Evolutionary conservation across 2,888 invertebrate species (phyloP), one percentile per base, ranked within the genome.

Genomic region (Baronia brevicornis): DNA sequence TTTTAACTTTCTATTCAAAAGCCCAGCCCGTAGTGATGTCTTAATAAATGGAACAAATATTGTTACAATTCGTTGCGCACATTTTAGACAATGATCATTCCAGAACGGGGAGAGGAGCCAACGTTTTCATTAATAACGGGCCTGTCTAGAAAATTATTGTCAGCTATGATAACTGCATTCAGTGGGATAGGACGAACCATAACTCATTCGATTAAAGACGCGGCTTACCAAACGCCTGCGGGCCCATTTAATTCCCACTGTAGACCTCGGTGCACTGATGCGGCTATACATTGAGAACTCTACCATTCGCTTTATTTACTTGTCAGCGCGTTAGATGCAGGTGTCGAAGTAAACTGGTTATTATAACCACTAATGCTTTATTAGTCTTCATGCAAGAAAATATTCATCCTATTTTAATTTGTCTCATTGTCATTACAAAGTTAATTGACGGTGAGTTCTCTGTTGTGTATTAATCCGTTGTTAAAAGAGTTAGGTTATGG

Each of bases 191-290:
- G 67, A 80, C 73, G 63, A 77, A 68, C 69, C 80, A 71, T 79
- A 79, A 75, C 79, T 80, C 77, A 82, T 80, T 79, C 65, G 71
- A 77, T 82, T 80, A 75, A 72, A 52, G 35, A 41, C 43, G 48
- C 30, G 48, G 53, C 53, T 61, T 54, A 55, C 56, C 47, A 45
- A 49, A 52, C 41, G 57, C 53, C 75, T 79, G 82, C 77, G 78
- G 82, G 79, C 49, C 44, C 45, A 48, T 60, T 60, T 65, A 67
- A 66, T 61, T 62, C 54, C 52, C 46, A 51, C 57, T 46, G 47
- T 36, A 44, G 32, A 38, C 28, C 32, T 32, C 34, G 31, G 27
- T 27, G 39, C 37, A 38, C 28, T 32, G 37, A 29, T 18, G 27
- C 37, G 11, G 27, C 50, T 54, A 57, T 2, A 54, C 36, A 44